Percentiles rank a stretch among this genome's conserved stretches.
phyloP scores from a whole-genome alignment of 2,113 vertebrate genomes.

The Pavo muticus region DNA sequence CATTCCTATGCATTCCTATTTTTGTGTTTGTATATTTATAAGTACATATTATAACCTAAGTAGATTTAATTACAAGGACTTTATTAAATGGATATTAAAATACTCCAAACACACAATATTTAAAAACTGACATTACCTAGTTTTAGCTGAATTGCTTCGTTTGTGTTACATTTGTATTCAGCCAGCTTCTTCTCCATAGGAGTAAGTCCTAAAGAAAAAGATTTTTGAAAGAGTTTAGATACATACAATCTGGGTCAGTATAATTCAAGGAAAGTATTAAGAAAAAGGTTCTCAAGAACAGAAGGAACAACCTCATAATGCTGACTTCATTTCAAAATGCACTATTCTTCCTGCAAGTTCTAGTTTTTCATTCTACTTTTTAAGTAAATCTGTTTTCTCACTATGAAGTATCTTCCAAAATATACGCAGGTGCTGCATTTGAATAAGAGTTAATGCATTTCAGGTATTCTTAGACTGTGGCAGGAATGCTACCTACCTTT shows the following conservation, averaged over 20 bases:
- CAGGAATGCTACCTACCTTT: neutral
- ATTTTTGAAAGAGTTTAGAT: neutral
- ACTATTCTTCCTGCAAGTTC: too few relatives aligned
- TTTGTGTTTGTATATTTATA: neutral
- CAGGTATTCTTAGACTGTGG: neutral
- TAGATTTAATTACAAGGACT: neutral
- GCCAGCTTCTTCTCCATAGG: constrained; percentile 96
- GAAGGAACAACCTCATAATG: neutral
- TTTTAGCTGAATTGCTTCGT: constrained; percentile 95
- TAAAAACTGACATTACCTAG: constrained; percentile 81
- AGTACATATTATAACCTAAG: neutral
- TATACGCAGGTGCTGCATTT: neutral
- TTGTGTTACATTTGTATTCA: constrained; percentile 98
- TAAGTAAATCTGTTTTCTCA: too few relatives aligned
- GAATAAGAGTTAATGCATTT: neutral
- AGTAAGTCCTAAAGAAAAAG: constrained; percentile 83
- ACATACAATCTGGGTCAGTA: neutral
- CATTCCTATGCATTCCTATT: neutral
- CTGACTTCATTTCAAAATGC: neutral
- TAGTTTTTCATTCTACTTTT: neutral
- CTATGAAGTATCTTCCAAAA: neutral
- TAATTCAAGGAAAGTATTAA: neutral
- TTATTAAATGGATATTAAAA: neutral
- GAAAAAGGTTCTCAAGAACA: neutral
- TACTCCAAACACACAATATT: neutral